Conservation (phyloP, 2,888 invertebrate species). For the Lithophane ornitopus region DNA sequence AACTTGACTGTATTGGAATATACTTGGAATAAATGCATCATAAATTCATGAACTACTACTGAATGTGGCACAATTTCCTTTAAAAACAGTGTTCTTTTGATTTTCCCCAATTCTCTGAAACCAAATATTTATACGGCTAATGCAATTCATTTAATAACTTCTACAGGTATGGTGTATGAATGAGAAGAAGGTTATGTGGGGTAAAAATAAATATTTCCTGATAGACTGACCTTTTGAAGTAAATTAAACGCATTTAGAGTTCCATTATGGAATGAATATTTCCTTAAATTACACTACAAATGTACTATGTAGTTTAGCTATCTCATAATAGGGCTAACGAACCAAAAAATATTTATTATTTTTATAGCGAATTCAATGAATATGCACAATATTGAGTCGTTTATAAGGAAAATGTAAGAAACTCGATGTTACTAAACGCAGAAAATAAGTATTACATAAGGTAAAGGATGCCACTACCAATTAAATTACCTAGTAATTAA, state of each 20-base stretch:
- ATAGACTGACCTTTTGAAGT: slow-evolving; percentile 13
- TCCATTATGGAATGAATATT: background rate
- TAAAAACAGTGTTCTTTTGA: background rate
- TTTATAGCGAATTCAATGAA: background rate
- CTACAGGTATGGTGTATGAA: background rate
- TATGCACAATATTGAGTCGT: background rate
- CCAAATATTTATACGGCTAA: background rate
- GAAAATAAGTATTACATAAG: background rate
- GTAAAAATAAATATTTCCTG: slow-evolving; percentile 20
- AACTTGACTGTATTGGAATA: background rate
- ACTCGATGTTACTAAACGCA: background rate
- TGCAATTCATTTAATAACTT: background rate
- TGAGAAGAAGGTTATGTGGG: slow-evolving; percentile 4
- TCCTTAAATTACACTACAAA: background rate
- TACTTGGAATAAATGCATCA: background rate
- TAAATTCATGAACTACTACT: background rate
- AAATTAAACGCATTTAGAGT: background rate
- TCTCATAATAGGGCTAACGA: background rate
- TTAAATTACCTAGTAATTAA: background rate
- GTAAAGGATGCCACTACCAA: background rate
- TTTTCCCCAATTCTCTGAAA: background rate
- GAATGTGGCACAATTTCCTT: background rate
- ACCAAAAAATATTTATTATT: background rate
- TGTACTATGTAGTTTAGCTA: slow-evolving; percentile 10
- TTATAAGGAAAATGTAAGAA: background rate